Evolutionary conservation across 2,113 vertebrate genomes (phyloP), one percentile per base, ranked within the genome.

Genomic region (Rhea pennata): DNA sequence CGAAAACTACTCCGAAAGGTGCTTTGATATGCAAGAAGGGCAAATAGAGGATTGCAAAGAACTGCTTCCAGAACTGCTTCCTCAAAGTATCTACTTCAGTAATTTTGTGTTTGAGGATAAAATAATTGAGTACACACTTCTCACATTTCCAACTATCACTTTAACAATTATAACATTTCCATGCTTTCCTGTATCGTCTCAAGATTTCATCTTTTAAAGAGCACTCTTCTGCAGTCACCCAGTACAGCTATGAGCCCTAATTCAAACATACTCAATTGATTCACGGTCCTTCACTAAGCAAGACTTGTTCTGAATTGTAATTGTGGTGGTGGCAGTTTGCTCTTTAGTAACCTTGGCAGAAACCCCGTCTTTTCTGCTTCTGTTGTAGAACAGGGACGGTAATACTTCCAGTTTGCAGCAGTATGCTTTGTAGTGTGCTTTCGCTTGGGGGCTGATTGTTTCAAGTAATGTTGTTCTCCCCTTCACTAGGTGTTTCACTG

Each of bases 371-470:
- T 56, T 51, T 21, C 51, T 73, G 27, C 36, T 40, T 73, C 26
- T 29, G 36, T 29, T 70, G 44, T 70, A 33, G 23, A 46, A 70
- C 48, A 31, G 67, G 46, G 67, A 33, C 15, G 44, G 36, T 40
- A 54, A 27, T 21, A 73, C 36, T 29, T 22, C 26, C 26, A 19
- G 56, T 33, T 10, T 20, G 24, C 75, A 46, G 64, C n/a, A 62
- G n/a, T 22, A 4, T 1, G 3, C 19, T 44, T 42, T 0, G 0
- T 67, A 33, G 2, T 22, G 9, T 13, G 14, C 36, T 39, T 73
- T 54, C 17, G 31, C 69, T 67, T 11, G 6, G 40, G 15, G 31
- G 23, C 11, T 78, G 15, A 44, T 86, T 48, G 1, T 9, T 76
- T 58, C 44, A 50, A 54, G 39, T 15, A 81, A 10, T 1, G 1